Base-by-base conservation (phyloP, 2,888 invertebrate species). In the Celastrina argiolus region DNA sequence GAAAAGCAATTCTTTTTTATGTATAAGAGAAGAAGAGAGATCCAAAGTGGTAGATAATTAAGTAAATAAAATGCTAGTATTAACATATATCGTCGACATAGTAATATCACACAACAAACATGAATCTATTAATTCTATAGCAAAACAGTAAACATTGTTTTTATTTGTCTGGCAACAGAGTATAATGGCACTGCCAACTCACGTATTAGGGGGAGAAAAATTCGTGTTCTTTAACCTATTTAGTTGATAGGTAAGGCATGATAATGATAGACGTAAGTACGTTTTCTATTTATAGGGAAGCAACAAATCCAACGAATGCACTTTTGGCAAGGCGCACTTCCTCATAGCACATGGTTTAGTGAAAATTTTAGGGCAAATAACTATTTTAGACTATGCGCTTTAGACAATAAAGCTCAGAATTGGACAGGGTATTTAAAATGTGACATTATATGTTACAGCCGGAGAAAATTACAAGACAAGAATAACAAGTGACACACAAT, bases 361-460 rank as follows among this genome's bases (percentile, higher is more conserved):
- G 72, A 74, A 78, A 76, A 74, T 73, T 69, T 63, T 45, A 0
- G 71, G 6, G 12, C 6, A 12, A 1, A 45, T 64, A 61, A 1
- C 28, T 12, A 72, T 65, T 68, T 66, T 67, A 28, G 59, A 69
- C 64, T 61, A 41, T 71, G 68, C 14, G 2, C 1, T 1, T 5
- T 1, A 12, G 14, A 0, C 1, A 0, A 12, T 70, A 70, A 45
- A 56, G 65, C 69, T 16, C n/a, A 68, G 26, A 64, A 39, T 72
- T 22, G n/a, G 7, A 14, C 56, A 7, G 16, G 18, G 6, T 16
- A n/a, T 34, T 39, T 39, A 0, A 18, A 31, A 26, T 70, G 71
- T 88, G 89, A 88, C 89, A 89, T 89, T 88, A 88, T 75, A 75
- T 76, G 78, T 78, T 76, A 75, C 77, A 78, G 78, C 79, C 81